Evolutionary conservation across 2,888 invertebrate species (phyloP), one percentile per base, ranked within the genome.

Genomic region (Epinotia brunnichana): DNA sequence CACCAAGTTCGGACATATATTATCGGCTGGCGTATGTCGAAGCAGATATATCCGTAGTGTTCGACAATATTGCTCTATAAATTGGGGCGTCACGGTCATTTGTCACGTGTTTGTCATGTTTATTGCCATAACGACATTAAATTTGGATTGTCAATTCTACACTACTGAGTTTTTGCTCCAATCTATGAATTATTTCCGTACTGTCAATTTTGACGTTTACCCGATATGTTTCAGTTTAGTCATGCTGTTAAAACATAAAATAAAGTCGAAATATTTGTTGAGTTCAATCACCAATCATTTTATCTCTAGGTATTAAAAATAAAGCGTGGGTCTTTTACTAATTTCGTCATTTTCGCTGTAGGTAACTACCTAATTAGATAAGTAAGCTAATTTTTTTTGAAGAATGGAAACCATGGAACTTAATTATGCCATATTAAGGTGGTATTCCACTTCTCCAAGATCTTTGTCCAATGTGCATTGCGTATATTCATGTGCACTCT

Each of bases 101-200:
- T 73, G 63, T 73, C 73, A 57, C 24, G 44, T n/a, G 44, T 21
- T 51, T 59, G 73, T 69, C 73, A 69, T 63, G 57, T 69, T 72
- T 73, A 69, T 69, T 53, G 63, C 73, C 53, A 57, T 56, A 72
- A 56, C 56, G 67, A 67, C 67, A 51, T 68, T 67, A 67, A 61
- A 62, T 67, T 64, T 44, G 61, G 29, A 70, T 69, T 67, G 60
- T 39, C 48, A 56, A 62, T 62, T 44, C 35, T 48, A 21, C 19
- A 41, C 11, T 60, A n/a, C 61, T 21, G 21, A 24, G 4, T 57
- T 67, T 62, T 56, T 9, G 41, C 13, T 17, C 39, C 54, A 56
- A 56, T 56, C 41, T 19, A 64, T 39, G 53, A 24, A 29, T 19
- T 35, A 17, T 21, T 19, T 21, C 15, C 9, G 19, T 7, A 15